Conservation (phyloP, 2,797 vertebrate species). For the Huso huso region DNA sequence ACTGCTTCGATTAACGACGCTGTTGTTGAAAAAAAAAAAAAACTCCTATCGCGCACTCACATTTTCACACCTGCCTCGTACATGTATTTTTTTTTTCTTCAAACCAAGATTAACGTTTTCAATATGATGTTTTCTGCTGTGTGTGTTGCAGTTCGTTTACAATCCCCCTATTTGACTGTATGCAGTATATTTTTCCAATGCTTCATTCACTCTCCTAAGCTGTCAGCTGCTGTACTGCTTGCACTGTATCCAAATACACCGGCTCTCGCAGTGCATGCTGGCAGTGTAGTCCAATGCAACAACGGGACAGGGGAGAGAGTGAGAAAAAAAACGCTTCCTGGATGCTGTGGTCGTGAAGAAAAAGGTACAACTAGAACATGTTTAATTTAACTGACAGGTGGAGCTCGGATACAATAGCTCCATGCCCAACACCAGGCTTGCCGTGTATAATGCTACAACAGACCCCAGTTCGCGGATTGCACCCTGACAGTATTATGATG, state of each 20-base stretch:
- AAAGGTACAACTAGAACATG: not conserved
- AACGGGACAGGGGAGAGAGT: not conserved
- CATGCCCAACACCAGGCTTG: no score
- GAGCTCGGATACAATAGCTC: no score
- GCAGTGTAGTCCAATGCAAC: constrained; percentile 46
- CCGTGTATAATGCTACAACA: no score
- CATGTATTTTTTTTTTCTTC: no score
- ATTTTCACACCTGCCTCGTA: no score
- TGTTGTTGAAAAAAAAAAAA: no score
- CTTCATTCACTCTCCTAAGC: constrained; percentile 50
- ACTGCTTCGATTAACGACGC: no score
- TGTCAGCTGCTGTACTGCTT: constrained; percentile 60
- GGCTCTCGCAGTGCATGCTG: constrained; percentile 44
- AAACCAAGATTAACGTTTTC: constrained; percentile 12
- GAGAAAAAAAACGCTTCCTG: not conserved
- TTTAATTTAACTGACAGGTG: no score
- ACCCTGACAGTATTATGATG: no score
- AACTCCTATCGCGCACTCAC: no score
- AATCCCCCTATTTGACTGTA: no score
- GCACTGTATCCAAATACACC: constrained; percentile 62
- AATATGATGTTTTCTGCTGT: constrained; percentile 25
- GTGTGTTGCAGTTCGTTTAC: constrained; percentile 6
- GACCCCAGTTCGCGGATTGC: no score
- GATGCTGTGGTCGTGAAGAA: not conserved
- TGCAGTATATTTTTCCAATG: constrained; percentile 4